Percentiles rank a stretch among this genome's conserved stretches.
phyloP scores from a whole-genome alignment of 2,888 invertebrate genomes.

The Acleris holmiana region DNA sequence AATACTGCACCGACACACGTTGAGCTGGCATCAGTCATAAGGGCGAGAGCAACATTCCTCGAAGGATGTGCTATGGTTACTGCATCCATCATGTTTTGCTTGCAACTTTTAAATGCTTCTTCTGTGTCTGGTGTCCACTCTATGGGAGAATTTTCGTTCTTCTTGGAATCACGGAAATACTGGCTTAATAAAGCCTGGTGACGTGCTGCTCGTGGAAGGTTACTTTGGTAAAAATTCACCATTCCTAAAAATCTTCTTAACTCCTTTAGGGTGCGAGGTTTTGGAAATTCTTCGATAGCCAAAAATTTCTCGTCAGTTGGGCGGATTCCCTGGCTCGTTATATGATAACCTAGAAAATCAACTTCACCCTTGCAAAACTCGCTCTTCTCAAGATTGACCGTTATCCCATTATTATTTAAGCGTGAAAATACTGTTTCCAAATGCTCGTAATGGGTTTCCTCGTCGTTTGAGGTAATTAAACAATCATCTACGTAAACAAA shows the following conservation, averaged over 20 bases:
- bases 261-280: background rate
- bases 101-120: too few species aligned
- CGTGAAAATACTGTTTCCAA: conserved; percentile 2
- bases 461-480: background rate
- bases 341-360: conserved; percentile 33
- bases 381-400: conserved; percentile 12
- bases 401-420: background rate
- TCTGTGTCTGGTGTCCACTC: too few species aligned
- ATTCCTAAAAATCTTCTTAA: background rate
- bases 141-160: too few species aligned
- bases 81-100: too few species aligned
- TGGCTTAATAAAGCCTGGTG: too few species aligned
- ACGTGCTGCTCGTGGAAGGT: background rate
- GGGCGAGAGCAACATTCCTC: too few species aligned
- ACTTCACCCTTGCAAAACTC: conserved; percentile 15
- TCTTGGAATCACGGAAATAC: too few species aligned
- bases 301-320: conserved; percentile 25
- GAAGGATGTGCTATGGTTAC: too few species aligned
- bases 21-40: too few species aligned
- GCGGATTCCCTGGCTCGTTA: conserved; percentile 29
- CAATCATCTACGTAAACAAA: conserved; percentile 44
- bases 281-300: conserved; percentile 11
- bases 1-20: too few species aligned
- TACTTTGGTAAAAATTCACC: conserved; percentile 3
- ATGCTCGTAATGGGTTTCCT: background rate